Percentiles rank a stretch among this genome's conserved stretches.
Conservation (phyloP, 1,140 invertebrate species). For the Zaprionus davidi region DNA sequence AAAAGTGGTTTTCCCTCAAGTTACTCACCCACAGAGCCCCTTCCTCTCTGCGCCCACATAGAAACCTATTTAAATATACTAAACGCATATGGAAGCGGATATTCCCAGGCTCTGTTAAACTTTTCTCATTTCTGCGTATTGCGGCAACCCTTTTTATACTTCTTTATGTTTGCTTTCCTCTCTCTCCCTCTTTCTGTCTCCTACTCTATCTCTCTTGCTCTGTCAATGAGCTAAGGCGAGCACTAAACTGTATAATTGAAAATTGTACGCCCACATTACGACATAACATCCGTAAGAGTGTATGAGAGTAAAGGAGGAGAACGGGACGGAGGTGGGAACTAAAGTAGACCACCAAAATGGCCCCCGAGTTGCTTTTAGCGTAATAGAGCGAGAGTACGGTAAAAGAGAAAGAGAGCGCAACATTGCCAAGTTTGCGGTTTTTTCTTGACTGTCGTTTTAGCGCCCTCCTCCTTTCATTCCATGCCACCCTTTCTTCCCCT, state of each 20-base stretch:
- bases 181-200: slow-evolving; percentile 13
- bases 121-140: slow-evolving; percentile 65
- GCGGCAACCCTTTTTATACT: slow-evolving; percentile 44
- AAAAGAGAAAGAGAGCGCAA: neutral
- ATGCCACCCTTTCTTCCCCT: neutral
- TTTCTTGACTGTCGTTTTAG: slow-evolving; percentile 44
- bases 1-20: slow-evolving; percentile 24
- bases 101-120: slow-evolving; percentile 39
- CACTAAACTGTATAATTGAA: slow-evolving; percentile 80
- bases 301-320: slow-evolving; percentile 2
- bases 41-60: neutral
- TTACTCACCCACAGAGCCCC: neutral
- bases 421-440: slow-evolving; percentile 69
- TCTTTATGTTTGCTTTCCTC: slow-evolving; percentile 9
- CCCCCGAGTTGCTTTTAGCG: slow-evolving; percentile 74
- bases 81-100: slow-evolving; percentile 18
- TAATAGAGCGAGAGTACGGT: slow-evolving; percentile 10
- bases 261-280: slow-evolving; percentile 73
- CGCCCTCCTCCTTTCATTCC: neutral
- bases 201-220: slow-evolving; percentile 9
- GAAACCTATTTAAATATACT: neutral
- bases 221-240: slow-evolving; percentile 67
- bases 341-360: slow-evolving; percentile 49
- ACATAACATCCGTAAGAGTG: slow-evolving; percentile 42
- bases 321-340: neutral